These are phyloP conservation scores for Melanophora roralis DNA, from an alignment of 2,888 invertebrate species.

Conservation along the genomic window DNA sequence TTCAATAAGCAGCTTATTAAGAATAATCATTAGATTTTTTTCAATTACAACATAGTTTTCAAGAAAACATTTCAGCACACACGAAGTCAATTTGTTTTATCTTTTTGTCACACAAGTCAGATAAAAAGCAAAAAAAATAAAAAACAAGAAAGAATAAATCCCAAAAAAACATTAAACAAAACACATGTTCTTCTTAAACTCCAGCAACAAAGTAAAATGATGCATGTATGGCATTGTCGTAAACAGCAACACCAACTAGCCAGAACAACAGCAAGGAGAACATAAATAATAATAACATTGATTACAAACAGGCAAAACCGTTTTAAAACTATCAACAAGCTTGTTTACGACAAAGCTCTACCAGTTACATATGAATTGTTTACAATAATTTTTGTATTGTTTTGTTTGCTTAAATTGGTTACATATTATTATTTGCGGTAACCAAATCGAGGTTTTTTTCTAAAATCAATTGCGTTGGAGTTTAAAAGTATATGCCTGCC, in stretches of 20 bases:
- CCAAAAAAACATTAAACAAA: constrained; percentile 5
- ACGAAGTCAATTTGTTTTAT: constrained; percentile 76
- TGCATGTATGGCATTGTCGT: constrained; percentile 37
- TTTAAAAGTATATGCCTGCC: background rate
- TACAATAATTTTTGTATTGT: background rate
- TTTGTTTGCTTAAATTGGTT: background rate
- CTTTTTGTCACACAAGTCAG: constrained; percentile 71
- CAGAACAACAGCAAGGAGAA: background rate
- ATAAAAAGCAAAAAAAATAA: constrained; percentile 17
- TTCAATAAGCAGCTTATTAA: too few relatives aligned
- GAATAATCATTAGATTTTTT: background rate
- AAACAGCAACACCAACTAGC: constrained; percentile 47
- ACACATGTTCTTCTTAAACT: constrained; percentile 39
- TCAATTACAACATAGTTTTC: constrained; percentile 44
- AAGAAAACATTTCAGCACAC: constrained; percentile 73
- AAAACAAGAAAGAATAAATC: background rate
- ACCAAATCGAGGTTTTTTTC: constrained; percentile 9
- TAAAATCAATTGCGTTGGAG: constrained; percentile 30
- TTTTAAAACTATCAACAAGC: background rate
- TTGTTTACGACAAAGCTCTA: background rate
- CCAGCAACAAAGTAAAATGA: constrained; percentile 23
- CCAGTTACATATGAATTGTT: constrained; percentile 38
- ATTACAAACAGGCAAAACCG: background rate
- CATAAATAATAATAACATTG: constrained; percentile 1
- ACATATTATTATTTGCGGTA: background rate